Percentiles rank a stretch among this genome's conserved stretches.
Evolutionary conservation across 2,113 vertebrate species (phyloP).

Genomic region (Ciconia maguari): DNA sequence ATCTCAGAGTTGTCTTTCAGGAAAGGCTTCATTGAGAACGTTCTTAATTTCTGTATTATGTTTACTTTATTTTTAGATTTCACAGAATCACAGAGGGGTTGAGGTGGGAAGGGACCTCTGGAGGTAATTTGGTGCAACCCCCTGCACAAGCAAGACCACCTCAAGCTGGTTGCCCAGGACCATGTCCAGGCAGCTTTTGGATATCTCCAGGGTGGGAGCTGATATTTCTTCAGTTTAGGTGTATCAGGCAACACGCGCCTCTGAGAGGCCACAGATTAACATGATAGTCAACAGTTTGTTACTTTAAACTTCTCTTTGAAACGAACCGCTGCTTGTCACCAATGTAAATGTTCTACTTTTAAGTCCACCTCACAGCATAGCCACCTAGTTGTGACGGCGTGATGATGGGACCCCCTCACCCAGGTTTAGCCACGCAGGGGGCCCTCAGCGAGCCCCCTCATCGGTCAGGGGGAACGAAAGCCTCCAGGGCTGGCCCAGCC

Average conservation of each 20-base stretch:
- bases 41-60: neutral
- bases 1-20: neutral
- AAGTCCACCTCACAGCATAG: neutral
- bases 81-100: neutral
- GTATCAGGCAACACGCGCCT: neutral
- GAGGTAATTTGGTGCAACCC: neutral
- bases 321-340: neutral
- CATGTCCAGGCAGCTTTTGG: neutral
- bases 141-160: neutral
- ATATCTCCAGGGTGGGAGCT: neutral
- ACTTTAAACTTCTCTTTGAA: neutral
- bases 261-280: neutral
- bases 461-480: rapidly evolving
- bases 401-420: rapidly evolving
- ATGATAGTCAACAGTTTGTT: rapidly evolving
- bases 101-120: neutral
- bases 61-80: neutral
- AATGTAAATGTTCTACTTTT: neutral
- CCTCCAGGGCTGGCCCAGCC: neutral
- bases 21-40: neutral
- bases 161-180: neutral
- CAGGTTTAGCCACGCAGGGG: neutral
- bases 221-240: neutral
- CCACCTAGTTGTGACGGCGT: rapidly evolving
- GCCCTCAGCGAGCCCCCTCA: neutral